Evolutionary conservation across 2,797 vertebrate genomes (phyloP).

Genomic region (Bradypus variegatus): DNA sequence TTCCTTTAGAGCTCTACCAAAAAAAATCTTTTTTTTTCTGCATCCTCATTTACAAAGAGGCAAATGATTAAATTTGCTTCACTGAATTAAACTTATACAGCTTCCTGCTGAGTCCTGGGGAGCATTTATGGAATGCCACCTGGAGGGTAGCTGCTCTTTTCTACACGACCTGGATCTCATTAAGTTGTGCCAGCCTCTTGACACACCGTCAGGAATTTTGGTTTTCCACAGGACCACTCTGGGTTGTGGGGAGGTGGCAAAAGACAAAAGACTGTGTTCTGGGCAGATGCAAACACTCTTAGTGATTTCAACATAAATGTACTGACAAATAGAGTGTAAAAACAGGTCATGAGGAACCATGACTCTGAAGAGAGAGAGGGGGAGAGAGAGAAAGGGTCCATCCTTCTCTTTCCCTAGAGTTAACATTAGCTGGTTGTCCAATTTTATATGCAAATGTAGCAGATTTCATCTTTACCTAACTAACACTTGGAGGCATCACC

Average conservation of each 20-base stretch:
- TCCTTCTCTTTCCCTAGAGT: not conserved
- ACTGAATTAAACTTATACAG: slow-evolving; percentile 70
- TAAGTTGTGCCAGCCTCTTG: slow-evolving; percentile 65
- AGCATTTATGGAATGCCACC: slow-evolving; percentile 70
- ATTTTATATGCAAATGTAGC: not conserved
- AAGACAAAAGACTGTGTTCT: not conserved
- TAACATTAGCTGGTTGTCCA: fast-evolving
- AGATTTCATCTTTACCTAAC: not conserved
- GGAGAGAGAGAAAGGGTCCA: fast-evolving
- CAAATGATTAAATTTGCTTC: slow-evolving; percentile 72
- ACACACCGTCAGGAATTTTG: slow-evolving; percentile 60
- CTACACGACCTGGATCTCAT: slow-evolving; percentile 71
- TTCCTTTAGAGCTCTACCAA: slow-evolving; percentile 46
- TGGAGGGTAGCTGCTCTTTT: slow-evolving; percentile 73
- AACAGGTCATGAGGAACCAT: not conserved
- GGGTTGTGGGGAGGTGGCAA: not conserved
- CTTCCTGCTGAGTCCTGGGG: slow-evolving; percentile 69
- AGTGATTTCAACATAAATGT: not conserved
- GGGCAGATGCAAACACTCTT: not conserved
- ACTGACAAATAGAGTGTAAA: not conserved
- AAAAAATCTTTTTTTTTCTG: not conserved
- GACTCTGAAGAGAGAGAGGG: not conserved
- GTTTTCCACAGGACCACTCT: slow-evolving; percentile 40
- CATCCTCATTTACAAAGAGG: slow-evolving; percentile 66
- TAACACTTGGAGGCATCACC: not conserved